Evolutionary conservation across 2,888 invertebrate species (phyloP).

Genomic region (Hanleya hanleyi): DNA sequence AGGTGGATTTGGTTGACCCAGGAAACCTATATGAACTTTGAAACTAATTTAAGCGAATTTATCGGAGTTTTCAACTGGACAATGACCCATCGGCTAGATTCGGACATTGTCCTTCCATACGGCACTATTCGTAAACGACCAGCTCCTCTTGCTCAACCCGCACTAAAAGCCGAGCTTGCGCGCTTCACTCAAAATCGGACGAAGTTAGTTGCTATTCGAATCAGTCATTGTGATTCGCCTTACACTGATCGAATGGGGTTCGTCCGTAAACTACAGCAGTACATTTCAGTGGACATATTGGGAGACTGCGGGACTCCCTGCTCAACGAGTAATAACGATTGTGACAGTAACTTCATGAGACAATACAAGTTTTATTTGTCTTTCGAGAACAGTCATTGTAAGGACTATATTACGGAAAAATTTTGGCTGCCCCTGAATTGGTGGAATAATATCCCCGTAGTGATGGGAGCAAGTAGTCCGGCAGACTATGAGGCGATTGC

Average conservation of each 20-base stretch:
- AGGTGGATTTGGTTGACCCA: not conserved
- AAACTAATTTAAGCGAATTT: not conserved
- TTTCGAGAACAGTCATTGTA: slow-evolving; percentile 6
- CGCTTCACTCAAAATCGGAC: too few species aligned
- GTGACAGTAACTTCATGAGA: not conserved
- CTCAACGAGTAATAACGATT: not conserved
- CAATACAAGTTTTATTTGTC: slow-evolving; percentile 5
- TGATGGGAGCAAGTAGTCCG: not conserved
- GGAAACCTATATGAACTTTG: not conserved
- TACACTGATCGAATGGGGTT: not conserved
- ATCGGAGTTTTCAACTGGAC: slow-evolving; percentile 7
- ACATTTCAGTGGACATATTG: not conserved
- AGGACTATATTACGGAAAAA: slow-evolving; percentile 2
- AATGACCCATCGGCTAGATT: not conserved
- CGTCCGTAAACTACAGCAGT: not conserved
- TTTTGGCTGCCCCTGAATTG: not conserved
- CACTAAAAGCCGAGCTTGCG: too few species aligned
- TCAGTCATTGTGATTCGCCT: not conserved
- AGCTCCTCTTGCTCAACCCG: not conserved
- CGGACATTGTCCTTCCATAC: not conserved
- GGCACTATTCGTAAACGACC: not conserved
- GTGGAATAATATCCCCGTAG: slow-evolving; percentile 2
- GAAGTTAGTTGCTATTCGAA: not conserved
- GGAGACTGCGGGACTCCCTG: not conserved
- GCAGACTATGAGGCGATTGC: not conserved